Percentiles rank a stretch among this genome's conserved stretches.
phyloP scores from a whole-genome alignment of 1,140 invertebrate genomes.

The Cydia pomonella region DNA sequence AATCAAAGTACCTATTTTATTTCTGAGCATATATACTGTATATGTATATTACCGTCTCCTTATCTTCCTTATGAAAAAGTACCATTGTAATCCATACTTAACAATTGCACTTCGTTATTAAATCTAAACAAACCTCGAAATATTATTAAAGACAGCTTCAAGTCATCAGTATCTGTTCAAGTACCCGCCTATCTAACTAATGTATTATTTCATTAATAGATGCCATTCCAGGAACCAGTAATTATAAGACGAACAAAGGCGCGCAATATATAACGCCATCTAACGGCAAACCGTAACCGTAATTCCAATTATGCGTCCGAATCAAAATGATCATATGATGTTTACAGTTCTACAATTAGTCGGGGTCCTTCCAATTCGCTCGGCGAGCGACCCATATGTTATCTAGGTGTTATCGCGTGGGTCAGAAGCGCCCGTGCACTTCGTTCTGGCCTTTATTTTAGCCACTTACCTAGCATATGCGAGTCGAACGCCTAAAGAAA shows the following conservation, averaged over 20 bases:
- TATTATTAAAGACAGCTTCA: neutral
- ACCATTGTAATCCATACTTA: neutral
- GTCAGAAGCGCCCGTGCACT: conserved; percentile 54
- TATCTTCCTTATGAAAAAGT: too few relatives aligned
- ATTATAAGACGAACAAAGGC: conserved; percentile 5
- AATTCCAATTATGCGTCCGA: conserved; percentile 19
- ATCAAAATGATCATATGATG: conserved; percentile 12
- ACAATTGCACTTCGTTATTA: neutral
- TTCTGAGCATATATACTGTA: too few relatives aligned
- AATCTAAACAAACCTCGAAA: neutral
- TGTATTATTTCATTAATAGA: conserved; percentile 6
- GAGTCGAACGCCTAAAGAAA: neutral
- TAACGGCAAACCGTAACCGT: neutral
- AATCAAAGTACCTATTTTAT: too few relatives aligned
- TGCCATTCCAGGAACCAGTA: conserved; percentile 8
- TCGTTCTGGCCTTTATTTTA: conserved; percentile 45
- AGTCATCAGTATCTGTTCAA: neutral
- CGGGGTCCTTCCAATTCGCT: conserved; percentile 37
- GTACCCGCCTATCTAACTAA: neutral
- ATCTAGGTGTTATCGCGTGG: conserved; percentile 42
- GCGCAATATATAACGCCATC: conserved; percentile 1
- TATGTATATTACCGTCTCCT: too few relatives aligned
- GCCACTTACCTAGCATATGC: neutral
- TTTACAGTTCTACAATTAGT: conserved; percentile 3
- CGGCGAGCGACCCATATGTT: conserved; percentile 36